Conservation (phyloP, 2,113 vertebrate species). For the Percina caprodes region DNA sequence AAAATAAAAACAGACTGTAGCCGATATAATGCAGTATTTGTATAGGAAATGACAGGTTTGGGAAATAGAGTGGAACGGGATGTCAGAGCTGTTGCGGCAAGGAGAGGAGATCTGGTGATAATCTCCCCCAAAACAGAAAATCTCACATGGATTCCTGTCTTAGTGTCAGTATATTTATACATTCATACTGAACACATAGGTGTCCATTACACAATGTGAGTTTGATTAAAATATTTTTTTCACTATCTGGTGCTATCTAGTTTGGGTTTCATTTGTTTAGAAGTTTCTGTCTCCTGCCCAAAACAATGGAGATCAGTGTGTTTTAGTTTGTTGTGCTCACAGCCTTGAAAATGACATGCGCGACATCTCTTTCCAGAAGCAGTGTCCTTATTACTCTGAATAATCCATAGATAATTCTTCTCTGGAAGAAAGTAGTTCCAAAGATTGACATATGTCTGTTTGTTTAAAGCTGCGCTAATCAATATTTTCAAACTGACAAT, state of each 20-base stretch:
- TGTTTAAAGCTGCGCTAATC: background rate
- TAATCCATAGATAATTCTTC: background rate
- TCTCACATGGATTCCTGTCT: slow-evolving; percentile 19
- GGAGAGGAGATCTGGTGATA: slow-evolving; percentile 42
- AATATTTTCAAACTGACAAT: background rate
- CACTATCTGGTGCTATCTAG: background rate
- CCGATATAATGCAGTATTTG: slow-evolving; percentile 70
- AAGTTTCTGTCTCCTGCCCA: background rate
- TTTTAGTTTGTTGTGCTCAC: slow-evolving; percentile 9
- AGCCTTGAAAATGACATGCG: background rate
- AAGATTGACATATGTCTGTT: background rate
- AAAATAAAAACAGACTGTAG: slow-evolving; percentile 73
- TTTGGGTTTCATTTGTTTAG: slow-evolving; percentile 27
- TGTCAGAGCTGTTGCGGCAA: slow-evolving; percentile 50
- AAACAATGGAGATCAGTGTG: slow-evolving; percentile 18
- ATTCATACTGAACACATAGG: background rate
- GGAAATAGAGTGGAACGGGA: slow-evolving; percentile 62
- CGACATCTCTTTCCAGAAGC: background rate
- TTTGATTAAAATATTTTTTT: slow-evolving; percentile 7
- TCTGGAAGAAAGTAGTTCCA: background rate
- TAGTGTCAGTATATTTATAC: slow-evolving; percentile 1
- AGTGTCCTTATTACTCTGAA: background rate
- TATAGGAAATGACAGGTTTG: slow-evolving; percentile 70
- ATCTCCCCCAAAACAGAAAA: slow-evolving; percentile 32
- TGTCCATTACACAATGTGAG: slow-evolving; percentile 19